phyloP scores from a whole-genome alignment of 2,797 vertebrate species.

The Apogon talboti region DNA sequence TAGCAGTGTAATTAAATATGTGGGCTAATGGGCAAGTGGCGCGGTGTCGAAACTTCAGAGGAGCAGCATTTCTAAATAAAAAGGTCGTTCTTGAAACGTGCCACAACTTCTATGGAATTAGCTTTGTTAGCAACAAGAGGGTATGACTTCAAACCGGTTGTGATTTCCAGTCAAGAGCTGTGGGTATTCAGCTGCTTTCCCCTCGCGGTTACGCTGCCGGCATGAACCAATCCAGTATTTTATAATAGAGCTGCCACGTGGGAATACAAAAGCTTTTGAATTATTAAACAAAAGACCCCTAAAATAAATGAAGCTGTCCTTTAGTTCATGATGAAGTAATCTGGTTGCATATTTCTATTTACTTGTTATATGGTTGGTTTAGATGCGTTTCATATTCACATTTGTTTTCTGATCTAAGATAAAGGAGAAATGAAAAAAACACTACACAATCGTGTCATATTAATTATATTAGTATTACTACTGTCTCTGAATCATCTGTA shows the following conservation, averaged over 20 bases:
- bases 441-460: conserved; percentile 8
- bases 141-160: conserved; percentile 6
- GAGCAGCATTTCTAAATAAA: conserved; percentile 1
- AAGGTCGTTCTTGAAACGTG: conserved; percentile 19
- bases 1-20: not conserved
- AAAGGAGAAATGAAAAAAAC: not conserved
- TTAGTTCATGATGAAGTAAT: conserved; percentile 25
- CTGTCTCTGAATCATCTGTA: too few species aligned
- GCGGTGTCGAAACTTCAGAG: not conserved
- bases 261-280: conserved; percentile 38
- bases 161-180: conserved; percentile 21
- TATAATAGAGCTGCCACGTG: conserved; percentile 11
- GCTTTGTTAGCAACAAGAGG: conserved; percentile 10
- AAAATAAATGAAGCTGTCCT: conserved; percentile 20
- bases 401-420: not conserved
- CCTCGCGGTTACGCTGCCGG: conserved; percentile 16
- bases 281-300: conserved; percentile 43
- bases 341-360: conserved; percentile 23
- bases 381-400: conserved; percentile 15
- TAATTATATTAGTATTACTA: not conserved
- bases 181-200: conserved; percentile 7
- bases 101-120: conserved; percentile 12
- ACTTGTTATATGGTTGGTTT: conserved; percentile 17
- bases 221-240: conserved; percentile 16
- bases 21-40: not conserved